phyloP scores from a whole-genome alignment of 2,888 invertebrate species.

The Galeruca laticollis region DNA sequence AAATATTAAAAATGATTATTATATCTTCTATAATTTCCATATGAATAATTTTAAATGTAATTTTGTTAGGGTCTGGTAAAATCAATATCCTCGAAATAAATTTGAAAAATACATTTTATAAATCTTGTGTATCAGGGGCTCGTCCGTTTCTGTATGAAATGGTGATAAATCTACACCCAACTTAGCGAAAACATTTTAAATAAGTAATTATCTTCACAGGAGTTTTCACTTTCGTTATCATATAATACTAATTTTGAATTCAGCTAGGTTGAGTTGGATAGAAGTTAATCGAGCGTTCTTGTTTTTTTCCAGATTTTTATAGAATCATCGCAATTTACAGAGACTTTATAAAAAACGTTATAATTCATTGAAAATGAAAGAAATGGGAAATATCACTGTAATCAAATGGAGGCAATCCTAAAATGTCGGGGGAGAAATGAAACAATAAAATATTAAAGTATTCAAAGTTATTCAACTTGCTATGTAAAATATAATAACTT shows the following conservation, averaged over 20 bases:
- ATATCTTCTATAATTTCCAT: too few relatives aligned
- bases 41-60: too few relatives aligned
- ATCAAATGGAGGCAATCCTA: too few relatives aligned
- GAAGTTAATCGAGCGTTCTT: slow-evolving; percentile 53
- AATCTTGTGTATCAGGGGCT: neutral
- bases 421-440: too few relatives aligned
- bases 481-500: too few relatives aligned
- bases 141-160: slow-evolving; percentile 35
- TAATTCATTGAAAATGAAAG: neutral
- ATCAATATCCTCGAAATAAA: neutral
- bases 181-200: slow-evolving; percentile 53
- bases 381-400: too few relatives aligned
- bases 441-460: too few relatives aligned
- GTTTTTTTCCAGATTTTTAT: slow-evolving; percentile 26
- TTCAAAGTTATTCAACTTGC: too few relatives aligned
- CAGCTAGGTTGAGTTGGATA: slow-evolving; percentile 41
- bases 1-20: too few relatives aligned
- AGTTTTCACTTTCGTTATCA: slow-evolving; percentile 57
- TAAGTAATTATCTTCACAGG: slow-evolving; percentile 58
- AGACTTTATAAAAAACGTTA: slow-evolving; percentile 2
- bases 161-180: slow-evolving; percentile 44
- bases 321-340: slow-evolving; percentile 13
- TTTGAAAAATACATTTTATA: neutral
- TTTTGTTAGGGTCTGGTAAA: too few relatives aligned
- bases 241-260: slow-evolving; percentile 52